Evolutionary conservation across 1,140 invertebrate genomes (phyloP), one percentile per base, ranked within the genome.

Genomic region (Sminthurides bifidus): DNA sequence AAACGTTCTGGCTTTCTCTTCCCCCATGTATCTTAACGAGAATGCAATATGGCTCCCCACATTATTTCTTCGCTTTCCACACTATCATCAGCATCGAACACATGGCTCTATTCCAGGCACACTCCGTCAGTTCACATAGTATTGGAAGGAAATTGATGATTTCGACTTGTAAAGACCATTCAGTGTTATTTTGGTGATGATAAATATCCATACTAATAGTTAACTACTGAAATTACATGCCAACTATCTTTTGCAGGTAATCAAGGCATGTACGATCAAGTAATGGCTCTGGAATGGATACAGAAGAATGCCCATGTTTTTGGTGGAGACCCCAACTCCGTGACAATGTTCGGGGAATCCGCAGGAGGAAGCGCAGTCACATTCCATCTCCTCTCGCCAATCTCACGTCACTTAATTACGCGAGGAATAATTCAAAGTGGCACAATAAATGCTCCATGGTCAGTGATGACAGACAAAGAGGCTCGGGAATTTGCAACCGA

Each of bases 311-410:
- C 45, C 23, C 49, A 24, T 17, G 31, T 19, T 5, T 56, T 60
- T 51, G 59, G 59, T 21, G 59, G 59, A 27, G 59, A 69, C 73
- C 85, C 88, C 0, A 80, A 92, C 23, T 76, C 86, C 49, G 87
- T 97, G 48, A 98, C 94, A 0, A 73, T 98, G 1, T 95, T 97
- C 65, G 92, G 93, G 0, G 92, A 97, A 72, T 87, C 84, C 0
- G 87, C 91, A 5, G 93, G 93, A 5, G 92, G 87, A 1, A 89
- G 87, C 0, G 85, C 85, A 43, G 87, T 88, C 12, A 87, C 87
- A 0, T 72, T 92, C 24, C 74, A 92, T 24, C 87, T 90, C 75
- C 76, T 89, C 17, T 64, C 62, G 8, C 62, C 62, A 14, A 72
- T 73, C 67, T 88, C 87, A 2, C 77, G 79, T 26, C 83, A 83